Evolutionary conservation across 2,888 invertebrate genomes (phyloP).

Genomic region (Glyphotaelius pellucidus): DNA sequence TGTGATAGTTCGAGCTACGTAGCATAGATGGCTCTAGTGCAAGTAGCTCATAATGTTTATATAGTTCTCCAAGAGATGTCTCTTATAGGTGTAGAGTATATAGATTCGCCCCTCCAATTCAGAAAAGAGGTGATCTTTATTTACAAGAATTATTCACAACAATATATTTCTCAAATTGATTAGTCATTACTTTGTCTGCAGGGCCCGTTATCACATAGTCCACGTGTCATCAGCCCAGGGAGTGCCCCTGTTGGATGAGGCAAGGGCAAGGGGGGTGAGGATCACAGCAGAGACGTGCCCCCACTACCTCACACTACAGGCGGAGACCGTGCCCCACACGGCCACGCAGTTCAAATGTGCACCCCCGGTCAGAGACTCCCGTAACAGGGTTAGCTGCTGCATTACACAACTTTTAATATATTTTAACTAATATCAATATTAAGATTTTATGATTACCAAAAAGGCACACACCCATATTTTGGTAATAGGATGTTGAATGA

Average conservation of each 20-base stretch:
- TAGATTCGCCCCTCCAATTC: too few relatives aligned
- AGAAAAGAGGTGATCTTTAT: too few relatives aligned
- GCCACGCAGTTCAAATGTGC: conserved; percentile 85
- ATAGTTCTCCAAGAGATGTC: too few relatives aligned
- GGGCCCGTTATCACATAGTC: conserved; percentile 82
- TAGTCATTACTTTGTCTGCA: conserved; percentile 67
- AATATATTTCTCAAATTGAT: neutral
- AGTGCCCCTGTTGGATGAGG: conserved; percentile 77
- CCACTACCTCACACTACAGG: conserved; percentile 82
- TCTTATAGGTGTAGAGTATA: too few relatives aligned
- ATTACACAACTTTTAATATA: neutral
- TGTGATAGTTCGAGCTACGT: too few relatives aligned
- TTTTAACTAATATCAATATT: neutral
- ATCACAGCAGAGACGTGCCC: conserved; percentile 86
- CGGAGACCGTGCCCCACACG: conserved; percentile 81
- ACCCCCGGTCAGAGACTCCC: conserved; percentile 82
- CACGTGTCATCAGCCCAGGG: conserved; percentile 82
- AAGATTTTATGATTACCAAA: neutral
- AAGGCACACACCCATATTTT: neutral
- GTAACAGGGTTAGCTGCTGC: conserved; percentile 76
- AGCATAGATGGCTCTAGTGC: too few relatives aligned
- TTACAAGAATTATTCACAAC: neutral
- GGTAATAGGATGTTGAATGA: neutral
- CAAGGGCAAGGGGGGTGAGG: conserved; percentile 76
- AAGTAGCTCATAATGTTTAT: too few relatives aligned